These are phyloP conservation scores for Rosalia funebris DNA, from an alignment of 2,888 invertebrate genomes.

Conservation along the genomic window DNA sequence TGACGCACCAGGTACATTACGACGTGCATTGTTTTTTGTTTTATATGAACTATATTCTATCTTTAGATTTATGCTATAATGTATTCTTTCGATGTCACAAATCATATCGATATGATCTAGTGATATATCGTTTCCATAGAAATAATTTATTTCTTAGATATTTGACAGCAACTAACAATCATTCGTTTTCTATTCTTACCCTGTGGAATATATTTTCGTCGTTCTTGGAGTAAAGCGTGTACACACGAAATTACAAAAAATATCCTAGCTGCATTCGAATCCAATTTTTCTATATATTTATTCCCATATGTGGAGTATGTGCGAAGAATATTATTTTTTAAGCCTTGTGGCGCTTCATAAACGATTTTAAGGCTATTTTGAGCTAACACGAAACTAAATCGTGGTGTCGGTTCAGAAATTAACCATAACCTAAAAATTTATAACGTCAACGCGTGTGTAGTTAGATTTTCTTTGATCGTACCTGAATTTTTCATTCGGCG, in stretches of 20 bases:
- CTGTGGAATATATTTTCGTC: conserved; percentile 91
- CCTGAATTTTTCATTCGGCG: conserved; percentile 68
- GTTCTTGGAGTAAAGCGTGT: conserved; percentile 90
- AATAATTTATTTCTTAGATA: too few species aligned
- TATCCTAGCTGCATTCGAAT: conserved; percentile 60
- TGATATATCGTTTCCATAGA: too few species aligned
- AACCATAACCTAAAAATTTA: conserved; percentile 75
- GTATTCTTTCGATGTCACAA: too few species aligned
- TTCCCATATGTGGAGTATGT: conserved; percentile 78
- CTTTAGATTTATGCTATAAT: too few species aligned
- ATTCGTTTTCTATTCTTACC: too few species aligned
- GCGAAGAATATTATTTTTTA: conserved; percentile 82
- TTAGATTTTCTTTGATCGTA: too few species aligned
- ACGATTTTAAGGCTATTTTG: conserved; percentile 83
- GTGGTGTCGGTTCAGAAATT: conserved; percentile 82
- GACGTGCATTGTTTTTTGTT: too few species aligned
- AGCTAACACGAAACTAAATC: conserved; percentile 79
- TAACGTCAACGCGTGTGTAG: too few species aligned
- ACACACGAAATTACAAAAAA: conserved; percentile 85
- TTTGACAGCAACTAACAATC: too few species aligned
- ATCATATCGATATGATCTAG: too few species aligned
- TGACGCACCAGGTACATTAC: too few species aligned
- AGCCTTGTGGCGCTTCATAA: conserved; percentile 86
- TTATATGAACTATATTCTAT: too few species aligned
- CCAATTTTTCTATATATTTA: conserved; percentile 56